These are phyloP conservation scores for Tipula unca DNA, from an alignment of 2,888 invertebrate species.

Conservation along the genomic window DNA sequence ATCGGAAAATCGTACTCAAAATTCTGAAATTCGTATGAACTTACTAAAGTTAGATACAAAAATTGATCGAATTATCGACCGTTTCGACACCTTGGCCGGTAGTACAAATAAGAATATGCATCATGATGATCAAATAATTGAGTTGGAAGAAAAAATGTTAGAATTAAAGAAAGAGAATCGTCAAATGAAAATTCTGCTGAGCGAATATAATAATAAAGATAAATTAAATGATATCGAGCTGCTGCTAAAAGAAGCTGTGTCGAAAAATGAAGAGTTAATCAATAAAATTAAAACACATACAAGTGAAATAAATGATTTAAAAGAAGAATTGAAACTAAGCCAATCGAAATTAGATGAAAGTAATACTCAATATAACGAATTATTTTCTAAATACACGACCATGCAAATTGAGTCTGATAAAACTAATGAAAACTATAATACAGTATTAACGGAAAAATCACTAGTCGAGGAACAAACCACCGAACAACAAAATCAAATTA, in stretches of 20 bases:
- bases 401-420: background rate
- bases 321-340: background rate
- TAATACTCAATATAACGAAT: background rate
- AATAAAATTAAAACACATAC: background rate
- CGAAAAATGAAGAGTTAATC: background rate
- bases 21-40: conserved; percentile 56
- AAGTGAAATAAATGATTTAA: background rate
- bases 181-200: conserved; percentile 22
- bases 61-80: conserved; percentile 51
- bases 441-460: background rate
- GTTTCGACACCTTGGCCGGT: conserved; percentile 36
- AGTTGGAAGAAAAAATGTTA: conserved; percentile 37
- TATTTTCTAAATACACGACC: background rate
- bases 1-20: conserved; percentile 53
- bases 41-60: conserved; percentile 55
- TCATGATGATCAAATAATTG: conserved; percentile 30
- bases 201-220: background rate
- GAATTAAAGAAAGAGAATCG: conserved; percentile 38
- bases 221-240: background rate
- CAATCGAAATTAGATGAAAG: background rate
- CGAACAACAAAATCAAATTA: background rate
- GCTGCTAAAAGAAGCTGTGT: background rate
- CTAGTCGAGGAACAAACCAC: background rate
- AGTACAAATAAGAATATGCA: background rate
- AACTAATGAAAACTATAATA: background rate